Conservation (phyloP, 2,797 vertebrate genomes). For the Anolis apletophallus region DNA sequence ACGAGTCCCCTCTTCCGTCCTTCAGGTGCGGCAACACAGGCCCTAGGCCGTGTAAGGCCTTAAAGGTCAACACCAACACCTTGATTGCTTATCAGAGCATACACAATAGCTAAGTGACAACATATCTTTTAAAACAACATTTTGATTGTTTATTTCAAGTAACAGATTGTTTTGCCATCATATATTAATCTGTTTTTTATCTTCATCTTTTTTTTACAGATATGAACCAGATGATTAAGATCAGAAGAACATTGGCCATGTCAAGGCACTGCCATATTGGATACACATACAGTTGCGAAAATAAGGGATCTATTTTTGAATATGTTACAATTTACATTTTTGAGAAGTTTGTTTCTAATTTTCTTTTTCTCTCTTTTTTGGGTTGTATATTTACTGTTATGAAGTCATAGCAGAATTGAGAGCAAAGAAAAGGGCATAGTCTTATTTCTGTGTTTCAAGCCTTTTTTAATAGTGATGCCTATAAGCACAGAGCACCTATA, state of each 20-base stretch:
- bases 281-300: constrained; percentile 23
- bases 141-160: not conserved
- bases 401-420: constrained; percentile 7
- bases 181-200: constrained; percentile 39
- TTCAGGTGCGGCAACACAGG: too few species aligned
- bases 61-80: too few species aligned
- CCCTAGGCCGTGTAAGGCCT: too few species aligned
- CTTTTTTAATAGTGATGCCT: constrained; percentile 40
- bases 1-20: too few species aligned
- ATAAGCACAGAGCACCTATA: constrained; percentile 26
- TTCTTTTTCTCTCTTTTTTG: constrained; percentile 34
- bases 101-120: not conserved
- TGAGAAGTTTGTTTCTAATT: constrained; percentile 54
- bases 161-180: not conserved
- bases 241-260: not conserved
- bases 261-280: constrained; percentile 50
- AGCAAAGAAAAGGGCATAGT: constrained; percentile 12
- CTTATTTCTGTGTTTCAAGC: constrained; percentile 28
- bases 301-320: constrained; percentile 36
- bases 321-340: constrained; percentile 48
- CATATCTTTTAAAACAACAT: not conserved
- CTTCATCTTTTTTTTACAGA: constrained; percentile 59
- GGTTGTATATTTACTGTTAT: constrained; percentile 37
- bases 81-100: not conserved
- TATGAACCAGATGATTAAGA: constrained; percentile 78